A percentile compares a stretch with the other conserved stretches of the same genome.
phyloP scores from a whole-genome alignment of 2,888 invertebrate species.

The Lamproptera curius region DNA sequence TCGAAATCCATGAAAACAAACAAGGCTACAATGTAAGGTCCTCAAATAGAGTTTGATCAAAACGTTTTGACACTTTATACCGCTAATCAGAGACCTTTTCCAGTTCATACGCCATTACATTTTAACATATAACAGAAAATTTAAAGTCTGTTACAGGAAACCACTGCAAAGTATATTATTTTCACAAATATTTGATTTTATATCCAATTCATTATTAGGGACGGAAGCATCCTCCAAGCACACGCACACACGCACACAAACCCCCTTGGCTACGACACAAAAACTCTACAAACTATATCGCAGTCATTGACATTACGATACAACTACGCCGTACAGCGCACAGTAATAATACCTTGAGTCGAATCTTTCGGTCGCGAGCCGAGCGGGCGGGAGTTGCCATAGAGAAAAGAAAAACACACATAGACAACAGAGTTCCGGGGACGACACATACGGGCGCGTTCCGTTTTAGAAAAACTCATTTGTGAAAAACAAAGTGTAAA shows the following conservation, averaged over 20 bases:
- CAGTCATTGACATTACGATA: constrained; percentile 56
- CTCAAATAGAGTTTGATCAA: no score
- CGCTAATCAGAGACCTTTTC: no score
- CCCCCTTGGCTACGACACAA: constrained; percentile 78
- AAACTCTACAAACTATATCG: constrained; percentile 67
- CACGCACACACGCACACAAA: constrained; percentile 65
- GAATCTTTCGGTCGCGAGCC: constrained; percentile 80
- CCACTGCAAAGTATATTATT: no score
- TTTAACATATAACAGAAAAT: no score
- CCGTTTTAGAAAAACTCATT: constrained; percentile 43
- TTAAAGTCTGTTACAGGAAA: no score
- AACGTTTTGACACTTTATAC: no score
- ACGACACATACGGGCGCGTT: constrained; percentile 76
- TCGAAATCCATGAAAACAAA: no score
- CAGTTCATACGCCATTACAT: no score
- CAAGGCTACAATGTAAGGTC: no score
- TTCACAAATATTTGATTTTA: not conserved
- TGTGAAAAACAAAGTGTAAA: no score
- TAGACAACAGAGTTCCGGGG: constrained; percentile 79
- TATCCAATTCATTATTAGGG: constrained; percentile 6
- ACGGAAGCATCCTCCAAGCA: constrained; percentile 57
- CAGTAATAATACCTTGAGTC: constrained; percentile 67
- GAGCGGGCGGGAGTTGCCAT: constrained; percentile 83
- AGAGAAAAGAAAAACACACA: constrained; percentile 85
- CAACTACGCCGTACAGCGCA: constrained; percentile 50